Conservation (phyloP, 2,888 invertebrate species). For the Troides helena region DNA sequence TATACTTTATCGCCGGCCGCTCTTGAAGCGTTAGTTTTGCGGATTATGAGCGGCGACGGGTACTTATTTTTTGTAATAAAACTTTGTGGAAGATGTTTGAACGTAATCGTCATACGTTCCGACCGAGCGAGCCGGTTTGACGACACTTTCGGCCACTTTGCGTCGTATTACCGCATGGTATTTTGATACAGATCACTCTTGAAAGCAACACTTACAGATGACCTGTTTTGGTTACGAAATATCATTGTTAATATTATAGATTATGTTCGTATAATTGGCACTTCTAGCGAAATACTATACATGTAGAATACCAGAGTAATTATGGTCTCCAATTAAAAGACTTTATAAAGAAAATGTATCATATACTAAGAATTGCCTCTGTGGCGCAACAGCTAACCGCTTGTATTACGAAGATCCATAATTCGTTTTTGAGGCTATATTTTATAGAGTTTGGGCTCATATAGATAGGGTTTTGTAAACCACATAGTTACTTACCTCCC, state of each 20-base stretch:
- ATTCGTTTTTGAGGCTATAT: too few relatives aligned
- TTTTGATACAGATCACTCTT: conserved; percentile 8
- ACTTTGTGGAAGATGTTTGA: conserved; percentile 19
- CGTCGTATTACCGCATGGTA: background rate
- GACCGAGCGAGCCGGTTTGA: conserved; percentile 22
- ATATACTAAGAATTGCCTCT: too few relatives aligned
- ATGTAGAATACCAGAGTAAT: too few relatives aligned
- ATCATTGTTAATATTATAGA: background rate
- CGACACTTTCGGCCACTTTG: conserved; percentile 4
- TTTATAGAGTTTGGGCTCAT: too few relatives aligned
- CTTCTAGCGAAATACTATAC: too few relatives aligned
- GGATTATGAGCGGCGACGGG: conserved; percentile 11
- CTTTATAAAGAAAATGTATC: too few relatives aligned
- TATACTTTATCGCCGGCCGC: conserved; percentile 3
- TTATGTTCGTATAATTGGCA: too few relatives aligned
- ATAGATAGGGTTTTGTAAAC: too few relatives aligned
- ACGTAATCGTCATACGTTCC: conserved; percentile 10
- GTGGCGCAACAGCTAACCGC: too few relatives aligned
- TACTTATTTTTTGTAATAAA: conserved; percentile 19
- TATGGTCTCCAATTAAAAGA: too few relatives aligned
- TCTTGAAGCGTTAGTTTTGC: conserved; percentile 20
- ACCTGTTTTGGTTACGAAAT: background rate
- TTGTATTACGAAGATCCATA: too few relatives aligned
- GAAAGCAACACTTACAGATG: background rate
- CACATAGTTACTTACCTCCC: too few relatives aligned